Conservation (phyloP, 2,797 vertebrate species). For the Mus minutoides region DNA sequence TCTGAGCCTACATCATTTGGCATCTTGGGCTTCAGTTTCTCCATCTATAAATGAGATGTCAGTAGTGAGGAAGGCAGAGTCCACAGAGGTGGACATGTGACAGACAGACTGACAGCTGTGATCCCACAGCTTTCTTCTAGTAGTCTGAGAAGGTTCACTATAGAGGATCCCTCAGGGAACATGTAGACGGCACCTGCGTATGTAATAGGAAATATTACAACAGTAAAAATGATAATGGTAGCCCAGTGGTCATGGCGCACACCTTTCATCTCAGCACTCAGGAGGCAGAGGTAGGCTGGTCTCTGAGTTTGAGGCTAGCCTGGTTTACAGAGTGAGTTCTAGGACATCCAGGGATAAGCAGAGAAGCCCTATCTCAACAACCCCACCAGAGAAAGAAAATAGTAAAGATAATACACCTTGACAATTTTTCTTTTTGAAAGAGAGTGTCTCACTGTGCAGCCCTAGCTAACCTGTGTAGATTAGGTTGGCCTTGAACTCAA, state of each 20-base stretch:
- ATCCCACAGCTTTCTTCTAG: background rate
- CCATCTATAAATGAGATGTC: background rate
- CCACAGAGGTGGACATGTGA: background rate
- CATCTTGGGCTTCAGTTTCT: slow-evolving; percentile 17
- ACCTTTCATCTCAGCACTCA: background rate
- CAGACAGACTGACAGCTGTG: background rate
- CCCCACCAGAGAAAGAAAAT: background rate
- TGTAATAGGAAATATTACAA: background rate
- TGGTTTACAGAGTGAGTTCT: background rate
- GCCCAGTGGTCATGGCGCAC: background rate
- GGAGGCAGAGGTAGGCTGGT: background rate
- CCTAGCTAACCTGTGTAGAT: background rate
- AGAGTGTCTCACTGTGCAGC: background rate
- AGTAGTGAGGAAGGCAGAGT: background rate
- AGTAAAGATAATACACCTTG: background rate
- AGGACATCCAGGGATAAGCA: background rate
- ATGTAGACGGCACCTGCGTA: background rate
- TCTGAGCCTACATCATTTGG: background rate
- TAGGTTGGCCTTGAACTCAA: background rate
- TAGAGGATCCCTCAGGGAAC: background rate
- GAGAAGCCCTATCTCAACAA: background rate
- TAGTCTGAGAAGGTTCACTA: background rate
- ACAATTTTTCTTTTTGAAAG: background rate
- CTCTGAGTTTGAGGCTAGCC: background rate
- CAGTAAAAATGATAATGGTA: background rate